Percentiles rank a stretch among this genome's conserved stretches.
Evolutionary conservation across 2,797 vertebrate genomes (phyloP).

Genomic region (Poeciliopsis turneri): DNA sequence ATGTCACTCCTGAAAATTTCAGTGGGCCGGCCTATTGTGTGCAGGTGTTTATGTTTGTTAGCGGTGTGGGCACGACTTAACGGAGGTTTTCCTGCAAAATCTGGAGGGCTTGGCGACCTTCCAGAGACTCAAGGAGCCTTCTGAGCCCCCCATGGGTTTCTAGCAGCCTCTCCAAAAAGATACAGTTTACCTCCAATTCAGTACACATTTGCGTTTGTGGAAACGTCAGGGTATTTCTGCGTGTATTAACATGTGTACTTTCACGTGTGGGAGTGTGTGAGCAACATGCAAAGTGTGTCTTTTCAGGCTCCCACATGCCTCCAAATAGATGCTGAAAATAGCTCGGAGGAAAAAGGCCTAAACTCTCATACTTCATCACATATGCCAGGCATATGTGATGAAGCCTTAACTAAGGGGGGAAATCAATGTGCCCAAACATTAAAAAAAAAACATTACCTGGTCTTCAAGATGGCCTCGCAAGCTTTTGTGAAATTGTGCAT

Average conservation of each 20-base stretch:
- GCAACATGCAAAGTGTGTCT: slow-evolving; percentile 11
- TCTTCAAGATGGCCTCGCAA: slow-evolving; percentile 44
- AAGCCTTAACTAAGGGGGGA: slow-evolving; percentile 24
- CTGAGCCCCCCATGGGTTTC: slow-evolving; percentile 46
- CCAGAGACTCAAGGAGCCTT: slow-evolving; percentile 56
- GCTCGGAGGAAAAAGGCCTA: slow-evolving; percentile 39
- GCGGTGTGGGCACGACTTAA: slow-evolving; percentile 21
- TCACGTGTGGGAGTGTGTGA: slow-evolving; percentile 20
- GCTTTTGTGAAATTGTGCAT: slow-evolving; percentile 65
- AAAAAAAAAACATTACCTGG: slow-evolving; percentile 30
- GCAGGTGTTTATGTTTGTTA: slow-evolving; percentile 43
- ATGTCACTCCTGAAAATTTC: slow-evolving; percentile 69
- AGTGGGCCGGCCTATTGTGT: slow-evolving; percentile 35
- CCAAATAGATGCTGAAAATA: slow-evolving; percentile 40
- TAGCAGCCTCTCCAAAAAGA: slow-evolving; percentile 49
- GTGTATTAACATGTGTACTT: slow-evolving; percentile 2
- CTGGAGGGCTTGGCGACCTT: slow-evolving; percentile 54
- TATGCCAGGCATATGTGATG: slow-evolving; percentile 7
- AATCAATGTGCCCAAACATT: slow-evolving; percentile 33
- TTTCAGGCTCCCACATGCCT: slow-evolving; percentile 36
- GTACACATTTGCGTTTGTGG: slow-evolving; percentile 17
- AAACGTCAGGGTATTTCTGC: slow-evolving; percentile 20
- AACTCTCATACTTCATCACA: slow-evolving; percentile 29
- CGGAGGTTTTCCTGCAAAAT: slow-evolving; percentile 49
- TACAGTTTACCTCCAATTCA: slow-evolving; percentile 37